phyloP scores from a whole-genome alignment of 2,113 vertebrate genomes.

The Eolophus roseicapilla region DNA sequence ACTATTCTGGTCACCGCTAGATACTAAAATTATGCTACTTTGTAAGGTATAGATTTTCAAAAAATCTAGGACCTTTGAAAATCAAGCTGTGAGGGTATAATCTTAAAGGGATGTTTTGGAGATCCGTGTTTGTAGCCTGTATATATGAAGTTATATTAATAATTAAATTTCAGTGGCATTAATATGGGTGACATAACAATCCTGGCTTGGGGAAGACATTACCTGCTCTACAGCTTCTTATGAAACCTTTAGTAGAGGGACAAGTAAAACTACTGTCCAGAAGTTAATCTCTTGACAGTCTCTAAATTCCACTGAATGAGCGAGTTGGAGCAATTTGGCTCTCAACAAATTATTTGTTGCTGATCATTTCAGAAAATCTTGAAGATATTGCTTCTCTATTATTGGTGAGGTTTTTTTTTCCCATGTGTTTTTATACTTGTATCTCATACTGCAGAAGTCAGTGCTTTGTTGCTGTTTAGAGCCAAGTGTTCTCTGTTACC shows the following conservation, averaged over 20 bases:
- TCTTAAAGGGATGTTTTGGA: neutral
- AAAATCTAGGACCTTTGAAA: neutral
- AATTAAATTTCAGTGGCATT: neutral
- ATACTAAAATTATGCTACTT: neutral
- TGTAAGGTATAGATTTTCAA: neutral
- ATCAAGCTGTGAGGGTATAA: neutral
- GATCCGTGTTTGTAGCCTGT: neutral
- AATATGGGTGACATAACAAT: neutral
- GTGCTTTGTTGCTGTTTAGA: neutral
- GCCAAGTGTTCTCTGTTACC: neutral
- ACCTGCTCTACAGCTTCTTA: neutral
- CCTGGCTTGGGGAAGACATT: neutral
- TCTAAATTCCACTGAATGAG: neutral
- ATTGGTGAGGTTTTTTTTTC: neutral
- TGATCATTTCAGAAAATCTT: neutral
- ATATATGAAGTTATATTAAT: neutral
- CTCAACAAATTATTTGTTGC: neutral
- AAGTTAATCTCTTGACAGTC: neutral
- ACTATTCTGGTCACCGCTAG: neutral
- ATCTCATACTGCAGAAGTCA: neutral
- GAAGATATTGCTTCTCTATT: neutral
- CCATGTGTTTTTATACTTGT: neutral
- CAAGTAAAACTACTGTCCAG: neutral
- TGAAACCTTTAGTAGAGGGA: neutral
- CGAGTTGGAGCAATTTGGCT: neutral